Conservation (phyloP, 2,888 invertebrate species). For the Fragum sueziense region DNA sequence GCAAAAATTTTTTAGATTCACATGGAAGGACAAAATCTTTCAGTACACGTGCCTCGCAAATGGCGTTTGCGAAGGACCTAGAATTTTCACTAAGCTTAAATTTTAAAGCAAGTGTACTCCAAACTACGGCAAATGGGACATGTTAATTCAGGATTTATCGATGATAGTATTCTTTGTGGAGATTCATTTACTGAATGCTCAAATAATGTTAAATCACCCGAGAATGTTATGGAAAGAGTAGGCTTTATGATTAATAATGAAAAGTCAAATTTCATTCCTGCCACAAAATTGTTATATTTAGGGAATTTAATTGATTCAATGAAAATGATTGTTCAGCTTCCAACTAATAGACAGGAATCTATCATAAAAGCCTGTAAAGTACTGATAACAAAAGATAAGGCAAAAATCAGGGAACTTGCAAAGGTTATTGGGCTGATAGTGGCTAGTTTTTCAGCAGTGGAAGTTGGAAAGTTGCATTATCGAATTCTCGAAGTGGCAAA, state of each 20-base stretch:
- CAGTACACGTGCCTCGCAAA: constrained; percentile 7
- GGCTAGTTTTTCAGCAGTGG: constrained; percentile 32
- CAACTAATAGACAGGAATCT: neutral
- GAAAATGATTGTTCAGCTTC: neutral
- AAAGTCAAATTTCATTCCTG: neutral
- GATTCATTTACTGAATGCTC: neutral
- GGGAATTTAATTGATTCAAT: neutral
- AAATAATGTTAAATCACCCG: neutral
- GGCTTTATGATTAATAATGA: neutral
- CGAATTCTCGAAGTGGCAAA: neutral
- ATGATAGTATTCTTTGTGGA: constrained; percentile 38
- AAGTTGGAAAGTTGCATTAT: constrained; percentile 33
- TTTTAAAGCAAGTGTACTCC: constrained; percentile 2
- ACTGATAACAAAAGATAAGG: neutral
- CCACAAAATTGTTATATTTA: neutral
- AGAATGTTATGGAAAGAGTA: neutral
- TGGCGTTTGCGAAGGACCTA: neutral
- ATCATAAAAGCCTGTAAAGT: neutral
- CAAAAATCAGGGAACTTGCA: neutral
- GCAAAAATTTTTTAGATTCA: too few relatives aligned
- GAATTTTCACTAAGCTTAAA: constrained; percentile 8
- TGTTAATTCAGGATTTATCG: constrained; percentile 19
- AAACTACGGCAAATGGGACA: neutral
- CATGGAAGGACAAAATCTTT: too few relatives aligned
- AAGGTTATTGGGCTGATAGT: constrained; percentile 28